Evolutionary conservation across 2,113 vertebrate genomes (phyloP).

Genomic region (Apteryx mantelli): DNA sequence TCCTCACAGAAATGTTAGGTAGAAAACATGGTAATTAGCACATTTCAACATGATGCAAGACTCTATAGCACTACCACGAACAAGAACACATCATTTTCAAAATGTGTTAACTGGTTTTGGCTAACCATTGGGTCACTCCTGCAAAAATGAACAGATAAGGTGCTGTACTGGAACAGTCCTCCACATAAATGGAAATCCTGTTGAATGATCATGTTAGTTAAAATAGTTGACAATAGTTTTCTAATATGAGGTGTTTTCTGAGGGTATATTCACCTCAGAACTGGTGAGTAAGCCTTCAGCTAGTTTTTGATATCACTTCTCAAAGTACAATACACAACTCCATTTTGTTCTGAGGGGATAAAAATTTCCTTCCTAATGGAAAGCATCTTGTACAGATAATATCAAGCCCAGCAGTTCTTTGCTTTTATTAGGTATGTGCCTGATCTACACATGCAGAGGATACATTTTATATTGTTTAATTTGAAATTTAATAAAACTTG

Average conservation of each 20-base stretch:
- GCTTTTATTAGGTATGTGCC: not conserved
- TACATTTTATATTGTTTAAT: not conserved
- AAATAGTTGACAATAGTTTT: not conserved
- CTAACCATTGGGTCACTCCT: not conserved
- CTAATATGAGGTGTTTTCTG: not conserved
- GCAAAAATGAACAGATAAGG: not conserved
- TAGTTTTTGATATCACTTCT: not conserved
- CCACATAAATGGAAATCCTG: not conserved
- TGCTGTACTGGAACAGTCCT: not conserved
- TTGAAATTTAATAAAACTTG: constrained; percentile 13
- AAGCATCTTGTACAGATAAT: not conserved
- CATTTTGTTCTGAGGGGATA: constrained; percentile 7
- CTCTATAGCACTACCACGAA: not conserved
- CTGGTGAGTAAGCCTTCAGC: not conserved
- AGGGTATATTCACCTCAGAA: not conserved
- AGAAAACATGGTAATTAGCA: not conserved
- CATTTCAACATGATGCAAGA: not conserved
- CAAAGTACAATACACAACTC: not conserved
- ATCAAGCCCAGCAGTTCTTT: not conserved
- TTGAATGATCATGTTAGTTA: not conserved
- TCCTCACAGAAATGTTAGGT: not conserved
- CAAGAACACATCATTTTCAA: not conserved
- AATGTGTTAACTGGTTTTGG: not conserved
- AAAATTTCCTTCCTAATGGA: constrained; percentile 19
- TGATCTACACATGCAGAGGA: not conserved